Base-by-base conservation (phyloP, 2,113 vertebrate species). In the Serilophus lunatus region DNA sequence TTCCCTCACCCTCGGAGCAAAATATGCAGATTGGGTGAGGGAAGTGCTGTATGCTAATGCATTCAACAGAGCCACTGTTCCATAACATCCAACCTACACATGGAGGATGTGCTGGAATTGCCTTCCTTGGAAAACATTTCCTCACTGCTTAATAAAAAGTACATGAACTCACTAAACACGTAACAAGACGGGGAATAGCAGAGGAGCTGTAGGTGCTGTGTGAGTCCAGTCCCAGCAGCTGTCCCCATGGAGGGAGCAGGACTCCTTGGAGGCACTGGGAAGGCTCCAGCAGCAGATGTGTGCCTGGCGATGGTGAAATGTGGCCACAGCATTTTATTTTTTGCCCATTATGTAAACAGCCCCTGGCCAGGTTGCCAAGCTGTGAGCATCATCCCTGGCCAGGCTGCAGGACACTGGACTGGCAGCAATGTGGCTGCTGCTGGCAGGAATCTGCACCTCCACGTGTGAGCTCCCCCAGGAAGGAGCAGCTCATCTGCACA, bases 31-130 rank as follows among this genome's bases (percentile, higher is more conserved):
- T 96, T 35, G 93, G 61, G 64, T 81, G 94, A 95, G 74, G 75
- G 90, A 78, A 95, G 59, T 77, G 70, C 92, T 78, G 68, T 76
- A 68, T 86, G 92, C 78, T 93, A 93, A 97, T 95, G 78, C 74
- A 89, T 95, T 92, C 92, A 86, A 85, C 82, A 81, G 88, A 75
- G 50, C 93, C 88, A 65, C 82, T 97, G 96, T 93, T 97, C 96
- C 95, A 45, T 83, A 95, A 93, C 96, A 95, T 87, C 38, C 82
- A 95, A 93, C 84, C 90, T 78, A 91, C 92, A 87, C 70, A 65
- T 45, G 35, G 93, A 86, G 77, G 78, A 70, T 61, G 61, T 83
- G 90, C 85, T 89, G 86, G 18, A 91, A 96, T 84, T 75, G 79
- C 60, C 95, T 94, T 90, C 64, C 54, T 71, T 84, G 53, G 80